phyloP scores from a whole-genome alignment of 2,797 vertebrate species.

The Hemitrygon akajei region DNA sequence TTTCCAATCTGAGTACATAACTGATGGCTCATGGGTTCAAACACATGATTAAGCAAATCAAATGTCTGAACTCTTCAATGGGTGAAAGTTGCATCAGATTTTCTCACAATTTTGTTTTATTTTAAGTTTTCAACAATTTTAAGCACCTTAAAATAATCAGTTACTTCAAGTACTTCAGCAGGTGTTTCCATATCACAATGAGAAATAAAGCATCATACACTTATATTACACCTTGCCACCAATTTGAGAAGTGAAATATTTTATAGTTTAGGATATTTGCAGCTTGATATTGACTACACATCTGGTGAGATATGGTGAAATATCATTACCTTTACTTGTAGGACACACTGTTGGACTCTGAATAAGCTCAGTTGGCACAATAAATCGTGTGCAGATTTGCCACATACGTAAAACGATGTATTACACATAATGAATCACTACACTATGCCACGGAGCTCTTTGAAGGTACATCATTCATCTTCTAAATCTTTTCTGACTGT shows the following conservation, averaged over 20 bases:
- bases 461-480: too few species aligned
- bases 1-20: background rate
- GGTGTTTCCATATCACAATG: background rate
- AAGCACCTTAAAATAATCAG: background rate
- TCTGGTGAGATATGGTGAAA: background rate
- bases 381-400: background rate
- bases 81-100: background rate
- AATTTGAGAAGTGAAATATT: slow-evolving; percentile 21
- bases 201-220: background rate
- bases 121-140: background rate
- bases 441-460: background rate
- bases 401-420: too few species aligned
- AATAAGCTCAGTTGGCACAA: background rate
- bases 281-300: background rate
- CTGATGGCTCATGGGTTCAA: background rate
- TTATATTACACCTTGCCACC: background rate
- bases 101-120: background rate
- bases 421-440: background rate
- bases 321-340: background rate
- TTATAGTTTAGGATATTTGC: background rate
- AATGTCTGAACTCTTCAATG: background rate
- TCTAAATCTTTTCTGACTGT: too few species aligned
- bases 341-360: background rate
- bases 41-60: background rate
- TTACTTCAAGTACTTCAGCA: background rate